Evolutionary conservation across 2,888 invertebrate genomes (phyloP).

Genomic region (Adelognathus sp.): DNA sequence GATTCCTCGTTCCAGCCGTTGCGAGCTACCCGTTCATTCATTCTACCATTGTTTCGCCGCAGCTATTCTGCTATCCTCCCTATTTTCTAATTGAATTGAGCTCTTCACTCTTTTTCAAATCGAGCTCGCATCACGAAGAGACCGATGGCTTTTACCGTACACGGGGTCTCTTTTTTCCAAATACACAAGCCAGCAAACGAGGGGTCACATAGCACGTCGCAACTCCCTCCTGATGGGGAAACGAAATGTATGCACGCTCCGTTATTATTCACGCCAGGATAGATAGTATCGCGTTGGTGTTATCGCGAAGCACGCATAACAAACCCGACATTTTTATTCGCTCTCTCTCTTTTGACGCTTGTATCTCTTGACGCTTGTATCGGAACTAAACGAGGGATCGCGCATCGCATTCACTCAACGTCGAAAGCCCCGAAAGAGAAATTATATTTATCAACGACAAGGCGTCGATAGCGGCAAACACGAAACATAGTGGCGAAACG

Average conservation of each 20-base stretch:
- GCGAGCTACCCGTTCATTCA: not conserved
- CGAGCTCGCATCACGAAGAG: not conserved
- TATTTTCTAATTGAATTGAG: not conserved
- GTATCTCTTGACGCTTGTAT: constrained; percentile 23
- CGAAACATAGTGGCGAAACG: not conserved
- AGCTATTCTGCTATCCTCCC: not conserved
- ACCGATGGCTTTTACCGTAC: not conserved
- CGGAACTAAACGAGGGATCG: not conserved
- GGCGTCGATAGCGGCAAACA: constrained; percentile 12
- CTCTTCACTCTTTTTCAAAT: not conserved
- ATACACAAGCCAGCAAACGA: not conserved
- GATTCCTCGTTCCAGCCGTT: not conserved
- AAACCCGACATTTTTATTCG: constrained; percentile 6
- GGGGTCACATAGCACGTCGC: not conserved
- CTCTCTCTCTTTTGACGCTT: not conserved
- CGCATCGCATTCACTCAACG: not conserved
- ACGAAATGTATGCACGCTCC: not conserved
- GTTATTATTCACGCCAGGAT: constrained; percentile 15
- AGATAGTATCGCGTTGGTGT: constrained; percentile 8
- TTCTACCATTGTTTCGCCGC: not conserved
- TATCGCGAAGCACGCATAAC: constrained; percentile 17
- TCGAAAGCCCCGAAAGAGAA: not conserved
- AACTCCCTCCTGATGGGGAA: not conserved
- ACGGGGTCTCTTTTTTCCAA: not conserved
- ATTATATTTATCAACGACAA: constrained; percentile 27